A percentile compares a stretch with the other conserved stretches of the same genome.
Evolutionary conservation across 2,113 vertebrate genomes (phyloP).

Genomic region (Platycercus adscitus): DNA sequence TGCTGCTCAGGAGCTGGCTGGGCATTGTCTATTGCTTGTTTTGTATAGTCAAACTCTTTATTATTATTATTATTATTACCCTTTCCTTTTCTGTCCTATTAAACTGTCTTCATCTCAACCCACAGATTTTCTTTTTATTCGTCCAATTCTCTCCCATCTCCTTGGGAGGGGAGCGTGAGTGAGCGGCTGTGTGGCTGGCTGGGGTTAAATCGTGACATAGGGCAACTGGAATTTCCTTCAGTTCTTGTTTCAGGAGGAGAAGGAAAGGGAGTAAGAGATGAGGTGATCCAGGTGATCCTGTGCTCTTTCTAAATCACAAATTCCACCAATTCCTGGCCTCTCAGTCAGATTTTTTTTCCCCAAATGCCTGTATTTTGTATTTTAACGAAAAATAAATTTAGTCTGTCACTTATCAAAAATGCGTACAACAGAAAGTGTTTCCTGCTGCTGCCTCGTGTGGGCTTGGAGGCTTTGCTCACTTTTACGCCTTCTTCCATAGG

Average conservation of each 20-base stretch:
- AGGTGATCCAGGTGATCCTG: not conserved
- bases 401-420: not conserved
- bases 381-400: not conserved
- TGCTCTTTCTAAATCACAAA: not conserved
- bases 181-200: not conserved
- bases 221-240: conserved; percentile 22
- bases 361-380: not conserved
- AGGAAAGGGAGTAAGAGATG: not conserved
- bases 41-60: not conserved
- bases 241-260: not conserved
- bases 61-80: not conserved
- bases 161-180: not conserved
- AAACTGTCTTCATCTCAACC: not conserved
- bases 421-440: not conserved
- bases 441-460: not conserved
- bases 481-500: not conserved
- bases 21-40: not conserved
- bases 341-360: not conserved
- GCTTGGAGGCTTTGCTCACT: not conserved
- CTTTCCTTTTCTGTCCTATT: not conserved
- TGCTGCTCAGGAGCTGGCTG: not conserved
- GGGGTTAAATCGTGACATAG: not conserved
- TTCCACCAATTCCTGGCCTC: not conserved
- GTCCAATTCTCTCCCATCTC: not conserved
- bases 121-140: not conserved